phyloP scores from a whole-genome alignment of 2,797 vertebrate species.

The Cercopithecus mitis region DNA sequence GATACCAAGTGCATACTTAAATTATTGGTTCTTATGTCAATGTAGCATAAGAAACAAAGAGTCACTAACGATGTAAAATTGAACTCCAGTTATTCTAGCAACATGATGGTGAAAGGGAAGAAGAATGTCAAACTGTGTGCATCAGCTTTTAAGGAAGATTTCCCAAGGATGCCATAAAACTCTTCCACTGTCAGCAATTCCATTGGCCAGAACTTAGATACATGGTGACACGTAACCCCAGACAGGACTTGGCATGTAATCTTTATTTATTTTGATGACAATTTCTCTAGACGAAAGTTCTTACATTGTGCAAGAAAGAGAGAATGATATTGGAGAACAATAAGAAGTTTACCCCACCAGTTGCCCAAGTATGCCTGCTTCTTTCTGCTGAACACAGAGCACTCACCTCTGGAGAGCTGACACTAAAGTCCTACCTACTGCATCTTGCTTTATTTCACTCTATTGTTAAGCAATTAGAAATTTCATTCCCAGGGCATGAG shows the following conservation, averaged over 20 bases:
- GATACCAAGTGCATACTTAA: no score
- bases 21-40: neutral
- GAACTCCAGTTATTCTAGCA: neutral
- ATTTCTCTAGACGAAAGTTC: neutral
- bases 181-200: neutral
- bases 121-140: neutral
- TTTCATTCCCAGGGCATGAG: neutral
- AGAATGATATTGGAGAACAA: neutral
- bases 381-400: neutral
- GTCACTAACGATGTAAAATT: neutral
- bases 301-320: neutral
- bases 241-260: neutral
- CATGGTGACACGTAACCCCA: neutral
- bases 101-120: neutral
- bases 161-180: neutral
- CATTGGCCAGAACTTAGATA: neutral
- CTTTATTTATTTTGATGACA: neutral
- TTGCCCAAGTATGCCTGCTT: neutral
- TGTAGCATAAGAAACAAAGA: neutral
- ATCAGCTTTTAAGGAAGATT: neutral
- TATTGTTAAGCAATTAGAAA: neutral
- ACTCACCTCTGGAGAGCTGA: neutral
- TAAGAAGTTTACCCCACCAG: neutral
- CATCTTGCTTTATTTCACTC: neutral
- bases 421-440: neutral